Evolutionary conservation across 2,888 invertebrate species (phyloP), one percentile per base, ranked within the genome.

Genomic region (Meta bourneti): DNA sequence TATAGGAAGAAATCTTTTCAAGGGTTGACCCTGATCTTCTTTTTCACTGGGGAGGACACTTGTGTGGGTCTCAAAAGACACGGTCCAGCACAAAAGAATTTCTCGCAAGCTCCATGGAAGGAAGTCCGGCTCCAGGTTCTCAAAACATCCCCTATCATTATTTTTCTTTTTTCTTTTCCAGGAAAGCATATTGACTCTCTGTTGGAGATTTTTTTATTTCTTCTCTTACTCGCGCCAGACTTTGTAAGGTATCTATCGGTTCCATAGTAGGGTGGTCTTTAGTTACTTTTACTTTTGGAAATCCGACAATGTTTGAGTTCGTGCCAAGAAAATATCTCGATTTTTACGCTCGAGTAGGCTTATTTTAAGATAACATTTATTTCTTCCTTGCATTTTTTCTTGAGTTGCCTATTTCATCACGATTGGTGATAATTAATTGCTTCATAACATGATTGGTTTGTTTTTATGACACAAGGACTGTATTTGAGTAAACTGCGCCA

Each of bases 131-230:
- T 71, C 48, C 20, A 8, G 70, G 49, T 86, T 86, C 51, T 78
- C 49, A 19, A 78, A 78, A 78, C 78, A 78, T 78, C 71, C 78
- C 20, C 52, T 78, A 51, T 75, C 84, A 61, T 74, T 61, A 75
- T 75, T 61, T 74, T 75, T 8, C 13, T 72, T 71, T 82, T 86
- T 51, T 78, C 69, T 70, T 71, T 70, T 16, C 49, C 5, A 6
- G n/a, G 70, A 34, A 86, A 86, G 48, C 51, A 78, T 70, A 86
- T 71, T 78, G 78, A 86, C 86, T 86, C 16, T 20, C n/a, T n/a
- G n/a, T 34, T 51, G 7, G 51, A 34, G 81, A 20, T 61, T 34
- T 34, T 11, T 20, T 81, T 48, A 34, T 48, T 81, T 69, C 48
- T 34, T 81, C 69, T 54, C 20, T n/a, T 81, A 11, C 52, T 74